Evolutionary conservation across 2,113 vertebrate species (phyloP), one percentile per base, ranked within the genome.

Genomic region (Sakesphorus luctuosus): DNA sequence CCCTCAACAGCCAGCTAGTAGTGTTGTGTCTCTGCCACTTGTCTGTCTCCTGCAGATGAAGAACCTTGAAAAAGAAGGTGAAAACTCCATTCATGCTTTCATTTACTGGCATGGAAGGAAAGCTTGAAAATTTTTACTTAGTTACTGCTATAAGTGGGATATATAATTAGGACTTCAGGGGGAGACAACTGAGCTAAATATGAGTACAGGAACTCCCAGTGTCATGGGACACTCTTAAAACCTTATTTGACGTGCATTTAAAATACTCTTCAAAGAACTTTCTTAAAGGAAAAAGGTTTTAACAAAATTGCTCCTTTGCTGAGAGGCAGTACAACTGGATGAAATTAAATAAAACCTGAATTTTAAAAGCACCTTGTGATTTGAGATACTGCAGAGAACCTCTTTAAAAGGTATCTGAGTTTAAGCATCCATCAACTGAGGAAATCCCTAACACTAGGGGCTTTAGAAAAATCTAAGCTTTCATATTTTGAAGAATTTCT

Each of bases 281-380:
- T 75, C 58, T 49, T 76, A 46, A 71, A 50, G 63, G 20, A 78
- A 74, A 76, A 86, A 36, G 33, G 13, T 44, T 89, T 84, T 69
- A 69, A 63, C 40, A 76, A 69, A 89, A 87, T 61, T 61, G 35
- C n/a, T 66, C 67, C 36, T 95, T 95, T 85, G 46, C 59, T 85
- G 62, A 66, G 43, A 82, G 49, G 66, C 67, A 85, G 67, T 43
- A 74, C 62, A 80, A 95, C 73, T 83, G 92, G 88, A 91, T 93
- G 46, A n/a, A 92, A 73, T 90, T 73, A 88, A 90, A 88, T 86
- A 88, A 83, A 94, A 52, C 23, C 36, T 62, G 75, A 76, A 73
- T 93, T 95, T 96, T 79, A 93, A 93, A 95, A 85, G 81, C 46
- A 63, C 72, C 38, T 55, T 79, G 91, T 93, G 94, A 89, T 87